These are phyloP conservation scores for Etheostoma spectabile DNA, from an alignment of 2,113 vertebrate genomes.

Conservation along the genomic window DNA sequence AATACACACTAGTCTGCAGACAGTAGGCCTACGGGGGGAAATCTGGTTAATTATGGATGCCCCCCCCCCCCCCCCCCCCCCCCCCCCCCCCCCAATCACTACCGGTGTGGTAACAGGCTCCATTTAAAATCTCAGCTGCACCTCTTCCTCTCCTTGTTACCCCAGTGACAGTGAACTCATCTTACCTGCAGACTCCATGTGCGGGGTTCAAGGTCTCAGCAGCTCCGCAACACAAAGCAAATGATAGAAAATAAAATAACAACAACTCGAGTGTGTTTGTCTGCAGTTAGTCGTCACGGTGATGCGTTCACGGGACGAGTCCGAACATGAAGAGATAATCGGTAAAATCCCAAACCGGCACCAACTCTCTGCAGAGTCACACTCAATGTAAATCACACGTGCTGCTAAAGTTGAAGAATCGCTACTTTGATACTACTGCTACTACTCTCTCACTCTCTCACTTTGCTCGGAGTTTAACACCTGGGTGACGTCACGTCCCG, in stretches of 20 bases:
- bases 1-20: no score
- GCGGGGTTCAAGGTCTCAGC: no score
- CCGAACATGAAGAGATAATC: not conserved
- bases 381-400: not conserved
- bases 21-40: no score
- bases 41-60: no score
- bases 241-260: not conserved
- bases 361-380: not conserved
- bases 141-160: not conserved
- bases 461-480: not conserved
- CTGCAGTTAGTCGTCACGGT: not conserved
- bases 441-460: no score
- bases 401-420: not conserved
- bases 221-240: not conserved
- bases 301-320: slow-evolving; percentile 1
- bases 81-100: not conserved
- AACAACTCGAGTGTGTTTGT: not conserved
- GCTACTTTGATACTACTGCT: no score
- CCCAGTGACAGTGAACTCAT: rapidly evolving
- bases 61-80: no score
- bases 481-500: slow-evolving; percentile 57
- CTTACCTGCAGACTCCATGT: slow-evolving; percentile 69
- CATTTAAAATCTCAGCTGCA: not conserved
- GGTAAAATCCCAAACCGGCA: not conserved
- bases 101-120: not conserved